A percentile compares a stretch with the other conserved stretches of the same genome.
Conservation (phyloP, 2,113 vertebrate genomes). For the Xiphorhynchus elegans region DNA sequence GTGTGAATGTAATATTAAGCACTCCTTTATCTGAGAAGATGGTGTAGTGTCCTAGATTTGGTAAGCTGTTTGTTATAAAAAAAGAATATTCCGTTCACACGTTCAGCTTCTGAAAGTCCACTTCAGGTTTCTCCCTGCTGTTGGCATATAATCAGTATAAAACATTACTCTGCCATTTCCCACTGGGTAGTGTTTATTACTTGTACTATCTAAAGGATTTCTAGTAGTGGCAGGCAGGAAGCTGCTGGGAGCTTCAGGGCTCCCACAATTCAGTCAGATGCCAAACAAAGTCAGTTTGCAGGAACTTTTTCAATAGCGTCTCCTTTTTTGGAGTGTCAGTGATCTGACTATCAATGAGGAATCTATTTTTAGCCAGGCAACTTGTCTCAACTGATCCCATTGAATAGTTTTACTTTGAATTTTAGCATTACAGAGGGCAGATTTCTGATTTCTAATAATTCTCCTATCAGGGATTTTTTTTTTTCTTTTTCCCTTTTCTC, state of each 20-base stretch:
- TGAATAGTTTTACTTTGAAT: background rate
- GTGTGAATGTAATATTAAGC: background rate
- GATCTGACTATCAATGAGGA: constrained; percentile 43
- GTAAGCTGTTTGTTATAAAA: background rate
- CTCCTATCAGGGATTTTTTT: background rate
- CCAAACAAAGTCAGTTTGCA: constrained; percentile 28
- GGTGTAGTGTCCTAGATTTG: background rate
- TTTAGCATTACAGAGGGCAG: background rate
- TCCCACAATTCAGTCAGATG: constrained; percentile 11
- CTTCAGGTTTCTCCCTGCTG: constrained; percentile 38
- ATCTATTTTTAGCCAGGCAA: constrained; percentile 38
- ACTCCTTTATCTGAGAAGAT: background rate
- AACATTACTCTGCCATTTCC: constrained; percentile 7
- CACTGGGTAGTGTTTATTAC: constrained; percentile 22
- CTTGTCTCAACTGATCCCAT: background rate
- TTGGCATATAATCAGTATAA: constrained; percentile 45
- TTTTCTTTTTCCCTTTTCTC: background rate
- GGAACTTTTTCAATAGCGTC: background rate
- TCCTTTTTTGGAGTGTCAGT: background rate
- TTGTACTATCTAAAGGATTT: constrained; percentile 20
- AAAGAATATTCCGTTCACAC: background rate
- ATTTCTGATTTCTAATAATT: background rate
- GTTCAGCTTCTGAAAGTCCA: constrained; percentile 16
- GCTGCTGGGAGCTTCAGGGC: constrained; percentile 17
- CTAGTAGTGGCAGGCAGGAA: constrained; percentile 6